Conservation (phyloP, 2,797 vertebrate species). For the Apogon hyalosoma region DNA sequence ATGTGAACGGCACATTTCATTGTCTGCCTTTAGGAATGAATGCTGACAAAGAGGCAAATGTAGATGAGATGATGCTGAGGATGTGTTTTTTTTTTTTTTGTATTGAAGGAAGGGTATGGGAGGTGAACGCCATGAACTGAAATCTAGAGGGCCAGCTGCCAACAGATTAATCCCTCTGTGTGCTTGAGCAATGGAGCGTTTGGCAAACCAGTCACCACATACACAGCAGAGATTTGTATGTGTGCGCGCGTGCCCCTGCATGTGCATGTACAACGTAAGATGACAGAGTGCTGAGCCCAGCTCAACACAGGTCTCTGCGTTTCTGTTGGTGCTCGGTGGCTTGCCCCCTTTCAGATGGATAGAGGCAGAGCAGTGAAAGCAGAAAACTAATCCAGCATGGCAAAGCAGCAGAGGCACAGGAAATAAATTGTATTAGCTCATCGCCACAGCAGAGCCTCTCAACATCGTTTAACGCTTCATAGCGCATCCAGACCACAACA, state of each 20-base stretch:
- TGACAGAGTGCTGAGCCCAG: constrained; percentile 44
- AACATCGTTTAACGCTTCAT: constrained; percentile 70
- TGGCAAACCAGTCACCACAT: constrained; percentile 45
- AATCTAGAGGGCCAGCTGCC: constrained; percentile 60
- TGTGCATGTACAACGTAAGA: constrained; percentile 15
- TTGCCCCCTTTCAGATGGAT: constrained; percentile 61
- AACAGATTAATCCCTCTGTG: constrained; percentile 59
- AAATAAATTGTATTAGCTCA: constrained; percentile 74
- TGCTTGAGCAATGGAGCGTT: constrained; percentile 55
- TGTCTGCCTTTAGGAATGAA: constrained; percentile 41
- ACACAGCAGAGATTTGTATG: constrained; percentile 22
- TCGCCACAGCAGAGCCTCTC: constrained; percentile 61
- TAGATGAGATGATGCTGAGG: constrained; percentile 46
- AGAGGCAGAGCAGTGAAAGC: constrained; percentile 59
- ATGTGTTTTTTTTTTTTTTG: constrained; percentile 28
- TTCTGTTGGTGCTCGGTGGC: constrained; percentile 45
- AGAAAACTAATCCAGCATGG: constrained; percentile 75
- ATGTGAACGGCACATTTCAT: constrained; percentile 29
- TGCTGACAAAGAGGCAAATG: constrained; percentile 44
- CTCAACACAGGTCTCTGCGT: constrained; percentile 16
- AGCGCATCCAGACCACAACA: constrained; percentile 57
- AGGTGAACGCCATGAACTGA: constrained; percentile 42
- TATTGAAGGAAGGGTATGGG: constrained; percentile 26
- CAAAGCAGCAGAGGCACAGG: constrained; percentile 70
- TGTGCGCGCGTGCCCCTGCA: constrained; percentile 3